phyloP scores from a whole-genome alignment of 2,113 vertebrate species.

The Dasyprocta punctata region DNA sequence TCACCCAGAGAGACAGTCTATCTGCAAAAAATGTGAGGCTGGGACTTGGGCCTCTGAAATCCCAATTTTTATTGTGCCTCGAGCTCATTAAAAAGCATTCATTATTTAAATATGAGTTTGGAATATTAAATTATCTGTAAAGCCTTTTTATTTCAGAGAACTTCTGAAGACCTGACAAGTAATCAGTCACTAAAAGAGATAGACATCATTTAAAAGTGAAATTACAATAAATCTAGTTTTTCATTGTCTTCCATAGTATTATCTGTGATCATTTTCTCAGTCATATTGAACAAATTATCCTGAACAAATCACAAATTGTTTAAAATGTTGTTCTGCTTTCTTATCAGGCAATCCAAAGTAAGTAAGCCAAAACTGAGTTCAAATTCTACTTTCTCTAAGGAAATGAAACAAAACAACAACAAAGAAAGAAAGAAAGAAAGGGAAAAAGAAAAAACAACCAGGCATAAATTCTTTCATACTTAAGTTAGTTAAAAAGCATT shows the following conservation, averaged over 20 bases:
- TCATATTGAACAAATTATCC: slow-evolving; percentile 42
- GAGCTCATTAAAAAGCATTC: slow-evolving; percentile 15
- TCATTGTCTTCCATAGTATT: not conserved
- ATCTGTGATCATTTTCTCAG: not conserved
- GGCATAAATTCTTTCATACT: not conserved
- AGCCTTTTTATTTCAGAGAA: slow-evolving; percentile 38
- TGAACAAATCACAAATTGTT: slow-evolving; percentile 28
- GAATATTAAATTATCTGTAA: not conserved
- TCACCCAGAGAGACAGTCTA: slow-evolving; percentile 36
- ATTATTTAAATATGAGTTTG: slow-evolving; percentile 19
- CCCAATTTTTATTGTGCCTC: not conserved
- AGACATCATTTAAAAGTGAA: slow-evolving; percentile 14
- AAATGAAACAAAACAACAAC: too few relatives aligned
- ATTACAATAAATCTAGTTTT: not conserved
- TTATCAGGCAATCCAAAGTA: not conserved
- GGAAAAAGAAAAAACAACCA: not conserved
- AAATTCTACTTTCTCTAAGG: not conserved
- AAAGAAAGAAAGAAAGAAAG: too few relatives aligned
- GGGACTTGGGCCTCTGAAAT: not conserved
- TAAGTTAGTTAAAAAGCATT: not conserved
- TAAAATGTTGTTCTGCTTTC: slow-evolving; percentile 3
- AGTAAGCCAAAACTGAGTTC: not conserved
- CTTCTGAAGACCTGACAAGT: slow-evolving; percentile 46
- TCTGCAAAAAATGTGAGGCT: not conserved
- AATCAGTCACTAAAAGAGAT: slow-evolving; percentile 44